phyloP scores from a whole-genome alignment of 2,797 vertebrate genomes.

The Acanthurus lineatus region DNA sequence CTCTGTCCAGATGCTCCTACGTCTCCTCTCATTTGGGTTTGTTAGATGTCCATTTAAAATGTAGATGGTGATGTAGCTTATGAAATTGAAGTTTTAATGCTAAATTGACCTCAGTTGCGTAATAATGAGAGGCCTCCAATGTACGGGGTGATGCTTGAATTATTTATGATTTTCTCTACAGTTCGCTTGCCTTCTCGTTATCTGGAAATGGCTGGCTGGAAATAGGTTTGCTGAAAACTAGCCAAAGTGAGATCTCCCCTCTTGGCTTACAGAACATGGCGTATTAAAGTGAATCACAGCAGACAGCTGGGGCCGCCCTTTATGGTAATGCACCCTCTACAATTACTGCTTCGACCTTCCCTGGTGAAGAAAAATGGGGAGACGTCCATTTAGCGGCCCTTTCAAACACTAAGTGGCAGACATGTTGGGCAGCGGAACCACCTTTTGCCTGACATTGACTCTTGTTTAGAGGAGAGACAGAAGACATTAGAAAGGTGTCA shows the following conservation, averaged over 20 bases:
- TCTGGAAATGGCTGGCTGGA: slow-evolving; percentile 36
- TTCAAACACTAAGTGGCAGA: slow-evolving; percentile 86
- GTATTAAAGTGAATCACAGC: slow-evolving; percentile 86
- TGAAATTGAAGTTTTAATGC: slow-evolving; percentile 57
- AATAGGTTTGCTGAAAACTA: slow-evolving; percentile 79
- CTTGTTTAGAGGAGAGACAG: slow-evolving; percentile 74
- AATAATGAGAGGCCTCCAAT: slow-evolving; percentile 53
- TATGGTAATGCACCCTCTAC: slow-evolving; percentile 88
- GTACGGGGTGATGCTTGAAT: slow-evolving; percentile 58
- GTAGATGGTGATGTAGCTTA: slow-evolving; percentile 30
- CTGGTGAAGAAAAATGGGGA: slow-evolving; percentile 82
- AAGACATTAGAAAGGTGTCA: slow-evolving; percentile 70
- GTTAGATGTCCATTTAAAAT: not conserved
- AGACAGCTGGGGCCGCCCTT: slow-evolving; percentile 88
- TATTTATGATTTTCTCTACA: slow-evolving; percentile 73
- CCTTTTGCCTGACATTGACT: slow-evolving; percentile 78
- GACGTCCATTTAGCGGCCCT: slow-evolving; percentile 78
- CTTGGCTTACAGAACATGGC: slow-evolving; percentile 71
- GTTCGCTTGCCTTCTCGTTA: slow-evolving; percentile 63
- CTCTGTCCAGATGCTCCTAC: not conserved
- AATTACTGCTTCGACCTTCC: slow-evolving; percentile 90
- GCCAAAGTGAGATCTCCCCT: slow-evolving; percentile 74
- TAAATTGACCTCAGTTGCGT: slow-evolving; percentile 58
- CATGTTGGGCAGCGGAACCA: slow-evolving; percentile 78
- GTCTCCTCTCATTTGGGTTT: slow-evolving; percentile 4